Evolutionary conservation across 64 coral and sea anemone genomes (phyloP), one percentile per base, ranked within the genome.

Genomic region (Actinia tenebrosa): DNA sequence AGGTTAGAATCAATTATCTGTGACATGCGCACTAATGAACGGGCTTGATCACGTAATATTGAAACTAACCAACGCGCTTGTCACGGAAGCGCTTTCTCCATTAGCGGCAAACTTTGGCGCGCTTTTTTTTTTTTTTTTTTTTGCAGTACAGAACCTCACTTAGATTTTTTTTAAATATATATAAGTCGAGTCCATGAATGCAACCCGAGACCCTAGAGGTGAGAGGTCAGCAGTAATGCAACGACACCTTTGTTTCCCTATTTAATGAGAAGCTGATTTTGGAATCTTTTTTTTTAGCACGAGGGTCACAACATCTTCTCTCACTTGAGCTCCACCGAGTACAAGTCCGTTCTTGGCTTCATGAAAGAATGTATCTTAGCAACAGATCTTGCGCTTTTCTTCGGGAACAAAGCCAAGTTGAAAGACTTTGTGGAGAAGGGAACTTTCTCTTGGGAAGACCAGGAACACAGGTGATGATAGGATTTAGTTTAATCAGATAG

Each of bases 301-400:
- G 97, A 99, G 88, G 97, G 97, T 10, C 97, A 99, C 83, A 99
- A 99, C 62, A 99, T 99, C 53, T 99, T 99, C 83, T 99, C 97
- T 19, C 93, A 94, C 20, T 66, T 99, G 60, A 92, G 88, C 19
- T 95, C 97, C 17, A 79, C 90, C 13, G 97, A 99, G 77, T 99
- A 99, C 91, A 99, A 99, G 54, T 90, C 88, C 44, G 93, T 99
- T 11, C 82, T 99, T 25, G 97, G 97, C 83, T 94, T 95, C 78
- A 99, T 99, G 88, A 99, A 99, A 61, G 93, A 99, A 56, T 99
- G 97, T 80, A 99, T 99, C 20, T 82, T 99, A 82, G 97, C 97
- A 16, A 99, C 97, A 7, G 97, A 99, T 56, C 91, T 99, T 26
- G 97, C 97, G 2, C 77, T 99, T 30, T 99, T 99, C 82, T 99